A percentile compares a stretch with the other conserved stretches of the same genome.
Conservation (phyloP, 2,888 invertebrate species). For the Scelioninae gen. 1 region DNA sequence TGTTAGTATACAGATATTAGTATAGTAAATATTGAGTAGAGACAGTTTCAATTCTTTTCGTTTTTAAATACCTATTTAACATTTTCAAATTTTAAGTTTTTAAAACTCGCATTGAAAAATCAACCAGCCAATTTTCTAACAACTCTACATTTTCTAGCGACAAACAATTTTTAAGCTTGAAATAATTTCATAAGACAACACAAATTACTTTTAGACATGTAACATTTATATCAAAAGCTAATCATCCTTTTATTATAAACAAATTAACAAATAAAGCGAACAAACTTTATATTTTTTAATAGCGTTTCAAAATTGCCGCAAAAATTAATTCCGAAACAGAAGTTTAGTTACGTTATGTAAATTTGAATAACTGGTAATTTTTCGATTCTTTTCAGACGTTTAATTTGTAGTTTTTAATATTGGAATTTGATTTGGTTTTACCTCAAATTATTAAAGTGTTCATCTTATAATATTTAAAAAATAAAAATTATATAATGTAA, state of each 20-base stretch:
- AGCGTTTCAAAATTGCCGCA: too few relatives aligned
- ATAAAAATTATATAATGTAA: background rate
- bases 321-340: too few relatives aligned
- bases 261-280: too few relatives aligned
- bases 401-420: background rate
- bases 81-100: too few relatives aligned
- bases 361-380: background rate
- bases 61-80: background rate
- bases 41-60: background rate
- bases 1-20: slow-evolving; percentile 8
- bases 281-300: too few relatives aligned
- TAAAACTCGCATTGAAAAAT: background rate
- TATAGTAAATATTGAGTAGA: background rate
- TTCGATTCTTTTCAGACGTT: background rate
- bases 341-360: too few relatives aligned
- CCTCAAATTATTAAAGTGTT: background rate
- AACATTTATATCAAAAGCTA: background rate
- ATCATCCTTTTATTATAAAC: too few relatives aligned
- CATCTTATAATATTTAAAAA: background rate
- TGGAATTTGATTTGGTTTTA: background rate
- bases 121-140: background rate
- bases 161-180: background rate
- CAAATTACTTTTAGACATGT: background rate
- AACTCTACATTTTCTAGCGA: slow-evolving; percentile 7
- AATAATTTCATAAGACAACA: background rate